Base-by-base conservation (phyloP, 2,113 vertebrate species). In the Nycticryphes semicollaris region DNA sequence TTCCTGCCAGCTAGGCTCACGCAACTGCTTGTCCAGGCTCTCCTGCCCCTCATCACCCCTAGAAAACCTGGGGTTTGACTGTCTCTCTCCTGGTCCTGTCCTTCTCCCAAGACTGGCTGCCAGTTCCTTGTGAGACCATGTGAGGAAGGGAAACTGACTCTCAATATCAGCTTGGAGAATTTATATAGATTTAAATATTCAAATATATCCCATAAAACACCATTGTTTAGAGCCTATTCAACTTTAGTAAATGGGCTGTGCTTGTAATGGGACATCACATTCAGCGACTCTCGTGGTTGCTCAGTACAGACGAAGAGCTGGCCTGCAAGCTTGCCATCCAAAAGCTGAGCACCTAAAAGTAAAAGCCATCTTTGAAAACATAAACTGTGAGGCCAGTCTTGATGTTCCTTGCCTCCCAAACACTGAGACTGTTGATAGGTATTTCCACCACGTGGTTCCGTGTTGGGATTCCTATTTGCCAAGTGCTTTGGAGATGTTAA, bases 221-320 rank as follows among this genome's bases (percentile, higher is more conserved):
- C 28, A 12, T n/a, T 53, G 72, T 31, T 69, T 67, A 70, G 30
- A 50, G 47, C 16, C 15, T 8, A 0, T 59, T 90, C 86, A 54
- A 5, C 21, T 79, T 53, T 25, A 53, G 77, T 54, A 57, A 89
- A 62, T 23, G 27, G 12, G 8, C 35, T 35, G 18, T 66, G 31
- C 35, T 93, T 35, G 2, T 63, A 54, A 54, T 22, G 33, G 47
- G 27, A 51, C 63, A 60, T n/a, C 60, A 37, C 19, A 14, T 7
- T 39, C 1, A 3, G 30, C 0, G 0, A 31, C 12, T 80, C 33
- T 76, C 0, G 0, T 30, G 47, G 27, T 30, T 75, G 48, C 66
- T 87, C 69, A 30, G 8, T 35, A 33, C 20, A 68, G 48, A 15
- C 45, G 13, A 88, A 77, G 33, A 67, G 37, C 25, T 77, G 56